Conservation (phyloP, 37 sponge, comb jelly and placozoan species). For the Lycopodina hypogea region DNA sequence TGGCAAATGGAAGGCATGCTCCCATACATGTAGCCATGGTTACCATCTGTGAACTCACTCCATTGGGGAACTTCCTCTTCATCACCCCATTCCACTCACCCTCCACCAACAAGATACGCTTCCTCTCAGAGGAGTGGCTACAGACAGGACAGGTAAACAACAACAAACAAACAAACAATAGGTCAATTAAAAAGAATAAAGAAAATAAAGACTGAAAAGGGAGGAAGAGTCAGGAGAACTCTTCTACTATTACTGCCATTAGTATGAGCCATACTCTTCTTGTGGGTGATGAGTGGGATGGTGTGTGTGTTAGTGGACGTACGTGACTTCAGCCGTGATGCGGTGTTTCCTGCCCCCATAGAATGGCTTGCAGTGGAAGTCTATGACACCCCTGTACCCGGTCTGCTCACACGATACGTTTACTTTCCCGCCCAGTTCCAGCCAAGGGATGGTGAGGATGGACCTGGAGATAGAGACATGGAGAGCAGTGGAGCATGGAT, state of each 20-base stretch:
- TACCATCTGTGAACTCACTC: conserved; percentile 50
- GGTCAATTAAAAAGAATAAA: neutral
- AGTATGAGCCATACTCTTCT: neutral
- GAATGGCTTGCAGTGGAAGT: conserved; percentile 97
- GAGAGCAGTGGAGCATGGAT: neutral
- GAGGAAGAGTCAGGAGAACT: neutral
- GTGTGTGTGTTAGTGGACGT: no score
- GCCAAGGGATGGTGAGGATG: conserved; percentile 94
- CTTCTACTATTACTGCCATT: neutral
- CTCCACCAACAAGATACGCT: conserved; percentile 77
- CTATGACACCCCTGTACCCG: conserved; percentile 83
- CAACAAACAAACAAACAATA: conserved; percentile 13
- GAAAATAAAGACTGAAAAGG: neutral
- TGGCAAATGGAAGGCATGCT: no score
- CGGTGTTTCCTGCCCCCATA: conserved; percentile 91
- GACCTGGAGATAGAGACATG: conserved; percentile 50
- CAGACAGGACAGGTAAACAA: neutral
- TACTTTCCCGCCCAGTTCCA: conserved; percentile 95
- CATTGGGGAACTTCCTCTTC: conserved; percentile 70
- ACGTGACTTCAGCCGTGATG: conserved; percentile 78
- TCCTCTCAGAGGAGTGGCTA: conserved; percentile 72
- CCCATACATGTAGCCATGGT: no score
- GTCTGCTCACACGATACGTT: conserved; percentile 76
- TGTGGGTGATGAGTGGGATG: no score
- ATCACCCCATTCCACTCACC: conserved; percentile 99